A percentile compares a stretch with the other conserved stretches of the same genome.
These are phyloP conservation scores for Apoda limacodes DNA, from an alignment of 2,888 invertebrate species.

Conservation along the genomic window DNA sequence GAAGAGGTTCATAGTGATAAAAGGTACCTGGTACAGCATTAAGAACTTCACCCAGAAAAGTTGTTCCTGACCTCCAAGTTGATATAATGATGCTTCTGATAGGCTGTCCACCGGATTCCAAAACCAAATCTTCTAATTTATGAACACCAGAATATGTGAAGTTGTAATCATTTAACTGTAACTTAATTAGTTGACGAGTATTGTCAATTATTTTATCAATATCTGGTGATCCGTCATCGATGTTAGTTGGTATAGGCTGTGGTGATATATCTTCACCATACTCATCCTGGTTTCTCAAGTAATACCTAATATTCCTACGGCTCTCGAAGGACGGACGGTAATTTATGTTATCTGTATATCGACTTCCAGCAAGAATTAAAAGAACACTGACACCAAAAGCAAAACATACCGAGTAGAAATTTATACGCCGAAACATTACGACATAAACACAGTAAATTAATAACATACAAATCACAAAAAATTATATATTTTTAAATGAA, in stretches of 20 bases:
- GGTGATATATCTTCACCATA: slow-evolving; percentile 37
- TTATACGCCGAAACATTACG: slow-evolving; percentile 65
- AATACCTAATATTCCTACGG: slow-evolving; percentile 51
- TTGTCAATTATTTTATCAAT: slow-evolving; percentile 48
- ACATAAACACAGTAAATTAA: too few species aligned
- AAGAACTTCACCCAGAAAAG: slow-evolving; percentile 87
- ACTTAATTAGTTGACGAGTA: slow-evolving; percentile 43
- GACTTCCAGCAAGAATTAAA: slow-evolving; percentile 65
- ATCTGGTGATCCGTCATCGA: slow-evolving; percentile 44
- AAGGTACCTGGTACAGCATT: slow-evolving; percentile 88
- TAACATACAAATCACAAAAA: slow-evolving; percentile 24
- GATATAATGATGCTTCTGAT: slow-evolving; percentile 83
- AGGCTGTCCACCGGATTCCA: slow-evolving; percentile 78
- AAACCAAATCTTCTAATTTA: slow-evolving; percentile 75
- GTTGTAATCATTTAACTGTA: slow-evolving; percentile 49
- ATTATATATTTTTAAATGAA: slow-evolving; percentile 23
- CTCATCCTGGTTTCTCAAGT: slow-evolving; percentile 72
- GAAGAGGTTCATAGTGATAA: slow-evolving; percentile 91
- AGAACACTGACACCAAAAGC: slow-evolving; percentile 64
- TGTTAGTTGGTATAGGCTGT: slow-evolving; percentile 44
- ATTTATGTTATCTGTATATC: slow-evolving; percentile 64
- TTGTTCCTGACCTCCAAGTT: slow-evolving; percentile 93
- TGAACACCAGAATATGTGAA: slow-evolving; percentile 47
- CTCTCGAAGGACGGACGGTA: slow-evolving; percentile 56
- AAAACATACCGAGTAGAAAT: slow-evolving; percentile 65